Conservation (phyloP, 2,888 invertebrate species). For the Stegophylla sp. region DNA sequence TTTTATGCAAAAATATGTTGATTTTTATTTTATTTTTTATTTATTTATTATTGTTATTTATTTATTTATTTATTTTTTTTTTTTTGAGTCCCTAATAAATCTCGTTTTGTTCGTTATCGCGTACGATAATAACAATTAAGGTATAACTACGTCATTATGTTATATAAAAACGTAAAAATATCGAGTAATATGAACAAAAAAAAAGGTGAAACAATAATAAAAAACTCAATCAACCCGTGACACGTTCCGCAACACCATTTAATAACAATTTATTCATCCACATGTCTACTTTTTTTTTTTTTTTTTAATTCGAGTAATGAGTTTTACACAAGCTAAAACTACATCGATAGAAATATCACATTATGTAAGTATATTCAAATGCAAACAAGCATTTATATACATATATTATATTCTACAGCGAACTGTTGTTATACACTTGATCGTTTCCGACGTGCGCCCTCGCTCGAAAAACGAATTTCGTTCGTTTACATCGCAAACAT, state of each 20-base stretch:
- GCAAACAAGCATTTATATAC: too few species aligned
- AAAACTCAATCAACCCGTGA: background rate
- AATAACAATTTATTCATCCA: conserved; percentile 8
- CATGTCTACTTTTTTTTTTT: background rate
- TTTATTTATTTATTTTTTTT: background rate
- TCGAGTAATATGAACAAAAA: too few species aligned
- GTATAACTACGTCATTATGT: background rate
- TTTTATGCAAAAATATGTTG: too few species aligned
- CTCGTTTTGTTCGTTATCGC: background rate
- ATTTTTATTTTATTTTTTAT: too few species aligned
- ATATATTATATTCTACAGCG: background rate
- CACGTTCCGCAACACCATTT: background rate
- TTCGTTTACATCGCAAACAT: background rate
- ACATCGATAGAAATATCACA: too few species aligned
- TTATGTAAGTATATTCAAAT: too few species aligned
- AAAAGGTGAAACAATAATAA: too few species aligned
- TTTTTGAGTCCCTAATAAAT: background rate
- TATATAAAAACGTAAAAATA: too few species aligned
- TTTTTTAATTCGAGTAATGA: background rate
- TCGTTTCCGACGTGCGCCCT: background rate
- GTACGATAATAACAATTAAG: background rate
- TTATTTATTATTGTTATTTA: too few species aligned
- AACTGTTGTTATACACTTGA: background rate
- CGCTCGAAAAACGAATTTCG: conserved; percentile 3
- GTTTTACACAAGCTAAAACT: too few species aligned